Conservation (phyloP, 2,113 vertebrate genomes). For the Eublepharis macularius region DNA sequence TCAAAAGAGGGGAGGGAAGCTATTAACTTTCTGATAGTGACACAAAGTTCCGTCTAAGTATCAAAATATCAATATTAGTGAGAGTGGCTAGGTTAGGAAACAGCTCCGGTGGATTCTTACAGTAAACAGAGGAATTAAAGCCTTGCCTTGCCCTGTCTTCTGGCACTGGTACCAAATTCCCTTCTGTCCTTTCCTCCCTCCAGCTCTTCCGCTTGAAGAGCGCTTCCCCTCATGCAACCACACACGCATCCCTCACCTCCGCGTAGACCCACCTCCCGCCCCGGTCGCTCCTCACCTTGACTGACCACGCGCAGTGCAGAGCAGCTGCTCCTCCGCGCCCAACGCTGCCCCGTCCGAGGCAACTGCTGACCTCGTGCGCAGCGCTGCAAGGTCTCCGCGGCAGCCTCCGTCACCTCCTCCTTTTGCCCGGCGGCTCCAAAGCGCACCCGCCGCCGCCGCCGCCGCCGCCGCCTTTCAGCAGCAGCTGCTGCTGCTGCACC, state of each 20-base stretch:
- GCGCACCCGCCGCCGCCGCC: neutral
- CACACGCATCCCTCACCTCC: neutral
- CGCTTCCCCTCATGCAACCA: neutral
- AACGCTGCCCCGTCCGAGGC: neutral
- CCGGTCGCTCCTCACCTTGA: neutral
- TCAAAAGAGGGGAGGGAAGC: neutral
- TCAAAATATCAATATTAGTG: neutral
- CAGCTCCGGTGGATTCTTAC: neutral
- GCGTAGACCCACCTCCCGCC: neutral
- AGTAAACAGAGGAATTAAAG: neutral
- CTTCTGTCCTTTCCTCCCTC: neutral
- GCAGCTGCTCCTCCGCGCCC: neutral
- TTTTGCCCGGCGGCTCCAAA: neutral
- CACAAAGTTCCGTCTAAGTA: neutral
- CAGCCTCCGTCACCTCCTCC: conserved; percentile 39
- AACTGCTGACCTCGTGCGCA: conserved; percentile 32
- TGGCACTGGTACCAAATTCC: too few species aligned
- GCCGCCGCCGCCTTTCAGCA: neutral
- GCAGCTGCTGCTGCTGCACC: neutral
- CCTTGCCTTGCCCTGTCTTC: neutral
- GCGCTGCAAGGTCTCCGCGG: conserved; percentile 47
- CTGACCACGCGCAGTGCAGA: conserved; percentile 15
- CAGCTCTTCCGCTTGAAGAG: neutral
- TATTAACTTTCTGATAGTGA: neutral
- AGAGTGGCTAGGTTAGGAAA: neutral